A percentile compares a stretch with the other conserved stretches of the same genome.
Conservation (phyloP, 2,888 invertebrate species). For the Eristalis pertinax region DNA sequence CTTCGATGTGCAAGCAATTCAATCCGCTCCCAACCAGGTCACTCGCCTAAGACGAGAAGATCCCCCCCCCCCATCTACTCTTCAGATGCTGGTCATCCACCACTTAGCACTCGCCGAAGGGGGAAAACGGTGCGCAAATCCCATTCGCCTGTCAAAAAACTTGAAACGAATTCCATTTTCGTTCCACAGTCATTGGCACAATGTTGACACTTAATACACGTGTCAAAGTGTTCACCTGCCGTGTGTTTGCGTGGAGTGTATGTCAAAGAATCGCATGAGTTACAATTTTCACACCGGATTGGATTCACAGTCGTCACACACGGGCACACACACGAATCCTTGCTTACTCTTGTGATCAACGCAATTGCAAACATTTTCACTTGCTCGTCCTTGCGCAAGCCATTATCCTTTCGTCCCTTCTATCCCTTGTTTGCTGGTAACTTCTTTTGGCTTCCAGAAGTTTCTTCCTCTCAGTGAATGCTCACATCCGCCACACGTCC, state of each 20-base stretch:
- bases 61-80: neutral
- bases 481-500: neutral
- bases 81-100: neutral
- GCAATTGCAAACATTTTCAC: conserved; percentile 51
- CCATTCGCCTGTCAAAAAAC: conserved; percentile 22
- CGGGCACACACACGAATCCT: conserved; percentile 13
- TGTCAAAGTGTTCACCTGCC: conserved; percentile 54
- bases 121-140: neutral
- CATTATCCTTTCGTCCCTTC: neutral
- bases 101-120: neutral
- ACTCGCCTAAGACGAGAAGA: neutral
- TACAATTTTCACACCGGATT: conserved; percentile 62
- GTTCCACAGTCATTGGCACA: conserved; percentile 52
- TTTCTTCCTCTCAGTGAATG: neutral
- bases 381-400: conserved; percentile 3
- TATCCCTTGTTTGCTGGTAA: neutral
- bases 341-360: conserved; percentile 62
- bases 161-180: conserved; percentile 53
- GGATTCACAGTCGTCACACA: conserved; percentile 22
- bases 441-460: neutral
- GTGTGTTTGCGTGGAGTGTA: too few species aligned
- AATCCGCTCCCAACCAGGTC: neutral
- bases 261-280: conserved; percentile 23
- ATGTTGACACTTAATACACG: conserved; percentile 63
- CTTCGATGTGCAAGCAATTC: neutral